Evolutionary conservation across 2,113 vertebrate genomes (phyloP), one percentile per base, ranked within the genome.

Genomic region (Callionymus lyra): DNA sequence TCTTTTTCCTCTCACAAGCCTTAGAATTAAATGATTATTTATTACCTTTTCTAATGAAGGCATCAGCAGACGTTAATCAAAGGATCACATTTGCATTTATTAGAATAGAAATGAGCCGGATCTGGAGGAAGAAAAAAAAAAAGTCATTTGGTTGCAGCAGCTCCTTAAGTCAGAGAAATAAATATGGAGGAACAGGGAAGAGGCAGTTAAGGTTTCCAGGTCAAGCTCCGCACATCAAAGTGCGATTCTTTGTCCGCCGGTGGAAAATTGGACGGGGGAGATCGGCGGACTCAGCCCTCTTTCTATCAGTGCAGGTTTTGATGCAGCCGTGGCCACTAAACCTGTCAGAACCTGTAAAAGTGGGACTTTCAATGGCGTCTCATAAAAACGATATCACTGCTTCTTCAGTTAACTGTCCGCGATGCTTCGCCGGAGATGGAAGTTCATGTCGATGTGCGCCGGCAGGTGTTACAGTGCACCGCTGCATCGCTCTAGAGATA

Each of bases 271-370:
- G 34, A 34, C 43, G 1, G 27, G 39, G 27, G 39, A 43, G 53
- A 63, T 61, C 46, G 56, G 48, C 53, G 41, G 59, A 69, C 60
- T 57, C 53, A 32, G 44, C 70, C n/a, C n/a, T 60, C 40, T 66
- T 52, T 73, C 61, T 47, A 34, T 51, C 50, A 41, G 54, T 10
- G 49, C 44, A 64, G 50, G 38, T 50, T n/a, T 65, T 75, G 65
- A 82, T 74, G 74, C 63, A 70, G 68, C 62, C 57, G 53, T 56
- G 51, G 21, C 59, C 53, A 67, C 65, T 72, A 68, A 73, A 74
- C 56, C 76, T 77, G 77, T 74, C 72, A 67, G 58, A 41, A 44
- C 31, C 47, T 56, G 52, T 44, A 64, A 66, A 62, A 56, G 63
- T 38, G 8, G 44, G 44, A 53, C 51, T 71, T 65, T 74, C 52